Conservation (phyloP, 2,797 vertebrate species). For the Mormyrops attenuatus region DNA sequence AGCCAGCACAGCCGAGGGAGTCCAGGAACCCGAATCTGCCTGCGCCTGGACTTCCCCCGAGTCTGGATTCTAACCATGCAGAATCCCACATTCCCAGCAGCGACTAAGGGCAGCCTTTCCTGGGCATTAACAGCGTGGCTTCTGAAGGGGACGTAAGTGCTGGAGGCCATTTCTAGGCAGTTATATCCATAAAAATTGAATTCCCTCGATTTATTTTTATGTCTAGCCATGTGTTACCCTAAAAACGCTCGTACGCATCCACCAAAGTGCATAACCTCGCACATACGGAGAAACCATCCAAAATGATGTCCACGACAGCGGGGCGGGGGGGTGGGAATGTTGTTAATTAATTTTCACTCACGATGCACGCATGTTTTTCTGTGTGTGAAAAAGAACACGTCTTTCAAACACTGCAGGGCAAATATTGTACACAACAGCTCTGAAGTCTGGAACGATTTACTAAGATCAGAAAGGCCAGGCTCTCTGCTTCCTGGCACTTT, state of each 20-base stretch:
- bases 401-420: neutral
- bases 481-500: neutral
- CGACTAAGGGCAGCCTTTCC: neutral
- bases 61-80: neutral
- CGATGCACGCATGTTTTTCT: conserved; percentile 3
- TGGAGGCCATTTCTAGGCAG: neutral
- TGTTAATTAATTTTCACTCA: conserved; percentile 1
- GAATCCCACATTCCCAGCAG: neutral
- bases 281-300: neutral
- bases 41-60: neutral
- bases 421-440: conserved; percentile 14
- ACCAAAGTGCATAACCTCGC: neutral
- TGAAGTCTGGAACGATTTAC: neutral
- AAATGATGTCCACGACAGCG: neutral
- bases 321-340: neutral
- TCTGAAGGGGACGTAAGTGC: conserved; percentile 24
- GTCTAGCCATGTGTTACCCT: neutral
- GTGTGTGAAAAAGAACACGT: conserved; percentile 9
- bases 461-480: conserved; percentile 4
- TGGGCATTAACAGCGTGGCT: conserved; percentile 21
- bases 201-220: neutral
- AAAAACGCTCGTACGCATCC: neutral
- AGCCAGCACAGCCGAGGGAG: conserved; percentile 41
- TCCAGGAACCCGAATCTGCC: neutral
- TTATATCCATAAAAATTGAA: neutral